A percentile compares a stretch with the other conserved stretches of the same genome.
phyloP scores from a whole-genome alignment of 92 coral and sea anemone genomes.

The Porites divaricata region DNA sequence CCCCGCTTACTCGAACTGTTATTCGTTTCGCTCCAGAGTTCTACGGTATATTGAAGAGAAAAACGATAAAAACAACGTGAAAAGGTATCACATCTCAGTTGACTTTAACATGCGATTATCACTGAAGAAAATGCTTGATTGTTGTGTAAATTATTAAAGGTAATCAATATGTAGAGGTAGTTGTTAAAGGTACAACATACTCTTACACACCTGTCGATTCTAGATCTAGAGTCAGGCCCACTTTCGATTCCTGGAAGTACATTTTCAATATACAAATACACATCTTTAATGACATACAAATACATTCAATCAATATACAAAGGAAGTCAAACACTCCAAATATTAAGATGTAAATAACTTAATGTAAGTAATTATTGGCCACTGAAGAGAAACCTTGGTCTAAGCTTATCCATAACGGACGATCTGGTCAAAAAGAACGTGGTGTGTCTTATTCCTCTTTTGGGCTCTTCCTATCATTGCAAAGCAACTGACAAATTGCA shows the following conservation, averaged over 20 bases:
- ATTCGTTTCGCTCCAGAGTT: too few species aligned
- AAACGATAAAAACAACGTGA: neutral
- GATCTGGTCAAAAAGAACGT: neutral
- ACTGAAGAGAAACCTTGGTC: neutral
- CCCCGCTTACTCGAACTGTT: too few species aligned
- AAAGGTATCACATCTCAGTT: neutral
- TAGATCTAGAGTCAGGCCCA: constrained; percentile 17
- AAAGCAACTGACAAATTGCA: too few species aligned
- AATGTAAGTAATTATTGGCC: neutral
- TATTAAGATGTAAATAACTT: too few species aligned
- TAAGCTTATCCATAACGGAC: neutral
- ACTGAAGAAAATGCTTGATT: neutral
- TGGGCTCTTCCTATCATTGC: neutral
- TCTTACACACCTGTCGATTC: constrained; percentile 11
- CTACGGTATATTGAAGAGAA: too few species aligned
- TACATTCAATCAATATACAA: too few species aligned
- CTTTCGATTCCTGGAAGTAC: constrained; percentile 28
- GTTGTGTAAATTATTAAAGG: too few species aligned
- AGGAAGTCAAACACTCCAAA: neutral
- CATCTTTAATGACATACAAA: too few species aligned
- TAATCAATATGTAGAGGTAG: neutral
- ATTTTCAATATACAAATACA: too few species aligned
- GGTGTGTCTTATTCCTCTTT: neutral
- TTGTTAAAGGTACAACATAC: neutral
- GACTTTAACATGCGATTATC: neutral